Evolutionary conservation across 2,797 vertebrate species (phyloP).

Genomic region (Artibeus jamaicensis): DNA sequence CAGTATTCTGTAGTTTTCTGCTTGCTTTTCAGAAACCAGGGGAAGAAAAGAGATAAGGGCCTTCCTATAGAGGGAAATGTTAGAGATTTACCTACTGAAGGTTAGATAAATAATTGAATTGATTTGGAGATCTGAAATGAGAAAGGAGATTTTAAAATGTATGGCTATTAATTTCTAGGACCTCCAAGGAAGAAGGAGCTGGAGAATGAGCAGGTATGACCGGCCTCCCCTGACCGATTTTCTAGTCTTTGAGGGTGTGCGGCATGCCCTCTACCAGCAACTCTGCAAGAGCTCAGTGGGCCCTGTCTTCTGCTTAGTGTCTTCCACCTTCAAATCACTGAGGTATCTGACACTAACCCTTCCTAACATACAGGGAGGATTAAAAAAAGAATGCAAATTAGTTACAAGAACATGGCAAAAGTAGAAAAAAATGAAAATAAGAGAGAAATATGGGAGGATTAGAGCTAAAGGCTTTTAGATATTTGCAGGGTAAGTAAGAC

Average conservation of each 20-base stretch:
- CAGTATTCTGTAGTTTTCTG: not conserved
- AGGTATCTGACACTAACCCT: not conserved
- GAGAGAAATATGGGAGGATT: not conserved
- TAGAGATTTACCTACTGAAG: not conserved
- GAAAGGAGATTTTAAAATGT: not conserved
- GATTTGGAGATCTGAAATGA: not conserved
- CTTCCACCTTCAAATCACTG: not conserved
- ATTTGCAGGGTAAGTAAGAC: not conserved
- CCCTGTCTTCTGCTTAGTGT: not conserved
- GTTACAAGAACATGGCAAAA: conserved; percentile 37
- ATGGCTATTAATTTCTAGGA: not conserved
- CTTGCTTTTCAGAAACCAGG: not conserved
- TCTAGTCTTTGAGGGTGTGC: not conserved
- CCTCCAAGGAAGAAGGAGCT: not conserved
- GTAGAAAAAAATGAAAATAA: conserved; percentile 45
- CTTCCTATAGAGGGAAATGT: not conserved
- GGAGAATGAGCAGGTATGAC: not conserved
- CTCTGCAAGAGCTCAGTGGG: not conserved
- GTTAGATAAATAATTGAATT: not conserved
- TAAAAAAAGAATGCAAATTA: conserved; percentile 17
- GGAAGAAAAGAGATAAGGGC: not conserved
- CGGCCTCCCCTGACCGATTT: not conserved
- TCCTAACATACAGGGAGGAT: conserved; percentile 7
- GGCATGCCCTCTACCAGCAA: not conserved
- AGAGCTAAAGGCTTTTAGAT: not conserved